A percentile compares a stretch with the other conserved stretches of the same genome.
Evolutionary conservation across 2,113 vertebrate genomes (phyloP).

Genomic region (Propithecus coquereli): DNA sequence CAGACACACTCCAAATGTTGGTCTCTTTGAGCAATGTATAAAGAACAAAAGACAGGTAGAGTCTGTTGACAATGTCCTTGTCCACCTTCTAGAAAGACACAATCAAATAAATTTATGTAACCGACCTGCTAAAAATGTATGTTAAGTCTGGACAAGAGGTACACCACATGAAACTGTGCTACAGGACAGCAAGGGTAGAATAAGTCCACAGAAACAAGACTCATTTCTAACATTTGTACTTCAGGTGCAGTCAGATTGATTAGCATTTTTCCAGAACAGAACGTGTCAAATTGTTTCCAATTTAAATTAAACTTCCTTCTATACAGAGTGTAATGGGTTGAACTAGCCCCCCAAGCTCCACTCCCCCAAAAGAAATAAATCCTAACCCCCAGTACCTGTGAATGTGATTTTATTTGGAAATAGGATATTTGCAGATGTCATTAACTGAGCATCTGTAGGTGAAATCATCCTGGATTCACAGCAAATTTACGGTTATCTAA

Average conservation of each 20-base stretch:
- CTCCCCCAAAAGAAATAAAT: background rate
- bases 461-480: background rate
- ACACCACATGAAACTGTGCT: background rate
- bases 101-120: constrained; percentile 14
- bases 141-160: background rate
- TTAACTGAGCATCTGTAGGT: background rate
- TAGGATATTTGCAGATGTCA: background rate
- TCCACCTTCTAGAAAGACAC: constrained; percentile 85
- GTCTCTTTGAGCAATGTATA: constrained; percentile 90
- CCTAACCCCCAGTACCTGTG: background rate
- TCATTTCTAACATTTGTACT: background rate
- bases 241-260: background rate
- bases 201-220: background rate
- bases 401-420: background rate
- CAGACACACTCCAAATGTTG: constrained; percentile 90
- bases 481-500: too few species aligned
- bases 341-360: background rate
- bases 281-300: background rate
- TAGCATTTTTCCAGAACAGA: background rate
- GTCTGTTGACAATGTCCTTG: constrained; percentile 81
- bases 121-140: background rate
- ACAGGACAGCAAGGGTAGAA: background rate
- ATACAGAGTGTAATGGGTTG: background rate
- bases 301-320: background rate
- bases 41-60: constrained; percentile 93